A percentile compares a stretch with the other conserved stretches of the same genome.
Evolutionary conservation across 1,140 invertebrate genomes (phyloP).

Genomic region (Adoxophyes honmai): DNA sequence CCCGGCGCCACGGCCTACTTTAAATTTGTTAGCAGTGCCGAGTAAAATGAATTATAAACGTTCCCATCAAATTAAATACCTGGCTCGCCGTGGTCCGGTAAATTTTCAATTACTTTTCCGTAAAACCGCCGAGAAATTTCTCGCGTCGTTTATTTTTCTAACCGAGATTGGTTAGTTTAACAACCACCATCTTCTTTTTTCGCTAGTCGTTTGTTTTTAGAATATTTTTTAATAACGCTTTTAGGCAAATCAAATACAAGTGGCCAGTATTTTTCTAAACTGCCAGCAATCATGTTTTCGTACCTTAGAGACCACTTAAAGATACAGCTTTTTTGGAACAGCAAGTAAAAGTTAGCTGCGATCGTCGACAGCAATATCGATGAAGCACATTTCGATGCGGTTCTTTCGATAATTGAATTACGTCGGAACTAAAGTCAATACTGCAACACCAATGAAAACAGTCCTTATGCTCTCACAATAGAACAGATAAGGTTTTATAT

Average conservation of each 20-base stretch:
- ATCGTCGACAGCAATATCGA: neutral
- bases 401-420: constrained; percentile 10
- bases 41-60: constrained; percentile 7
- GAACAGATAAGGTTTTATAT: neutral
- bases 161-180: neutral
- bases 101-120: constrained; percentile 12
- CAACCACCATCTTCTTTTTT: too few species aligned
- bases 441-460: neutral
- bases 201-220: too few species aligned
- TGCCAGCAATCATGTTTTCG: too few species aligned
- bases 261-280: too few species aligned
- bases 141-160: neutral
- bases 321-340: neutral
- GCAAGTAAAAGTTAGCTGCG: neutral
- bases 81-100: neutral
- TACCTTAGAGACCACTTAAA: too few species aligned
- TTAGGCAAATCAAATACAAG: too few species aligned
- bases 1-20: neutral
- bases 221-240: too few species aligned
- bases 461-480: neutral
- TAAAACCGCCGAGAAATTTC: neutral
- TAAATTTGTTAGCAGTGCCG: neutral
- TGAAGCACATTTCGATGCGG: constrained; percentile 6
- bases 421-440: neutral
- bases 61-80: constrained; percentile 12